phyloP scores from a whole-genome alignment of 2,888 invertebrate species.

The Caenorhabditis zanzibari region DNA sequence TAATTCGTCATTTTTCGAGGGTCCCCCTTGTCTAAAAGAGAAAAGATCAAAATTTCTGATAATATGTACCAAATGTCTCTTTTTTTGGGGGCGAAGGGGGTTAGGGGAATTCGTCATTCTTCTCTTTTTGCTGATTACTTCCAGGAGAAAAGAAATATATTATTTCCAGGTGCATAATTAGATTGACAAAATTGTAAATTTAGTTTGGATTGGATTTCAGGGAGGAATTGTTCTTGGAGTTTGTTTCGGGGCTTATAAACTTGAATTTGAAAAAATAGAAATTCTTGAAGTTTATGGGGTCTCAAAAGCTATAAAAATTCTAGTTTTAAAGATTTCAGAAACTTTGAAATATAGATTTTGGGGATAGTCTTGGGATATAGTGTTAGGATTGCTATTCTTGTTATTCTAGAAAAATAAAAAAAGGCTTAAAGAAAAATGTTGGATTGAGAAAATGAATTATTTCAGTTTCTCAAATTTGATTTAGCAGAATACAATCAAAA shows the following conservation, averaged over 20 bases:
- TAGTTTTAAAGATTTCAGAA: no score
- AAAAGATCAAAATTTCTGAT: conserved; percentile 27
- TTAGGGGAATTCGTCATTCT: neutral
- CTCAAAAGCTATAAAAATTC: no score
- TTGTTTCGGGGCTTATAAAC: neutral
- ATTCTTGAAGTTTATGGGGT: no score
- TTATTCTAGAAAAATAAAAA: no score
- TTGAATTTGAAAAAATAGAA: no score
- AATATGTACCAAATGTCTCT: conserved; percentile 12
- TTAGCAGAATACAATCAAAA: no score
- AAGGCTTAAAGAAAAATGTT: no score
- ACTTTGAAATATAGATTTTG: no score
- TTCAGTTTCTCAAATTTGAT: no score
- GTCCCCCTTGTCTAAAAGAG: neutral
- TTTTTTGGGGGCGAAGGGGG: neutral
- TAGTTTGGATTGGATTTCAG: neutral
- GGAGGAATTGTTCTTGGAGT: neutral
- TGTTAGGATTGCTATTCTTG: no score
- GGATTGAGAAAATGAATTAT: no score
- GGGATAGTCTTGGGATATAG: no score
- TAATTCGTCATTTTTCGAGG: conserved; percentile 24
- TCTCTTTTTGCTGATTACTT: neutral
- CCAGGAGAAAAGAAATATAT: neutral
- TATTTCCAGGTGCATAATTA: neutral
- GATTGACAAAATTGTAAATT: neutral